phyloP scores from a whole-genome alignment of 30 jellyfish, hydroid and myxozoan species.

The Pelagia noctiluca region DNA sequence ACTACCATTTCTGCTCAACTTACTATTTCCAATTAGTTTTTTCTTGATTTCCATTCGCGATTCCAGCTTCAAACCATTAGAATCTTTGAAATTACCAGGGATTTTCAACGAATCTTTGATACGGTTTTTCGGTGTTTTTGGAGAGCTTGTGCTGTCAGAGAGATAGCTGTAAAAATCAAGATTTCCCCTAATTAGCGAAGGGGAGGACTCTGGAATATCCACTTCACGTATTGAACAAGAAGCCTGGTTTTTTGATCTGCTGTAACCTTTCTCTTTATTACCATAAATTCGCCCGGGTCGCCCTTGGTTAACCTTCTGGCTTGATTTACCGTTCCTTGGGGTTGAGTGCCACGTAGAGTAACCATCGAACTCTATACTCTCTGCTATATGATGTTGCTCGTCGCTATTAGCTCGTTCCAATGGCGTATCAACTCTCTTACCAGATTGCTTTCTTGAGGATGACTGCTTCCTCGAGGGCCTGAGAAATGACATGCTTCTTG shows the following conservation, averaged over 20 bases:
- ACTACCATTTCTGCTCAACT: too few relatives aligned
- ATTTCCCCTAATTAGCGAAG: constrained; percentile 10
- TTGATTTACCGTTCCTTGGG: not conserved
- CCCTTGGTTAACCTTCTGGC: not conserved
- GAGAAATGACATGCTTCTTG: constrained; percentile 52
- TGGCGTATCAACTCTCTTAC: not conserved
- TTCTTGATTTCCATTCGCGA: too few relatives aligned
- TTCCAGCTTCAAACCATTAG: too few relatives aligned
- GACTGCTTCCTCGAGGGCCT: constrained; percentile 29
- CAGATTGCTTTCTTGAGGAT: not conserved
- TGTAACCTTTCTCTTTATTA: constrained; percentile 10
- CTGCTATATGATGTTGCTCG: not conserved
- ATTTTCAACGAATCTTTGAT: not conserved
- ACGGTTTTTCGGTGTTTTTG: not conserved
- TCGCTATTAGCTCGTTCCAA: not conserved
- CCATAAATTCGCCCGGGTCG: not conserved
- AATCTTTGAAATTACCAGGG: too few relatives aligned
- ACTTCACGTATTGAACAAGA: not conserved
- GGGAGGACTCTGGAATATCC: constrained; percentile 31
- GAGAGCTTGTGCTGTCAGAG: not conserved
- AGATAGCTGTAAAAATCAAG: constrained; percentile 12
- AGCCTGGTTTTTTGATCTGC: not conserved
- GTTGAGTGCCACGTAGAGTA: constrained; percentile 44
- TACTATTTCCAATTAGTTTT: too few relatives aligned
- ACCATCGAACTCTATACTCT: not conserved